Evolutionary conservation across 2,888 invertebrate species (phyloP).

Genomic region (Calameuta filiformis): DNA sequence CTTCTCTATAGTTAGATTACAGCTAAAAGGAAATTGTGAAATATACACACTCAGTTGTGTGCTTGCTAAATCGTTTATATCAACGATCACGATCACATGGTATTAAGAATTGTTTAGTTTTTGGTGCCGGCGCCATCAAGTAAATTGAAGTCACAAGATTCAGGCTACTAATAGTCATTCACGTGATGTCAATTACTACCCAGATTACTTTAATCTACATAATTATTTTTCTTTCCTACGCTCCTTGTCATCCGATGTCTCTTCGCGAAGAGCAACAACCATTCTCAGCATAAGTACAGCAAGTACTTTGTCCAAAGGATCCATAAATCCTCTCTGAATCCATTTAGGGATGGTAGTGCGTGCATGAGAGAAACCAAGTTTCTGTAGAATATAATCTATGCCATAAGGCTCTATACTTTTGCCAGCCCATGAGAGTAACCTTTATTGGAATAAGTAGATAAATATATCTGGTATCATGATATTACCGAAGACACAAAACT

Average conservation of each 20-base stretch:
- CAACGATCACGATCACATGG: not conserved
- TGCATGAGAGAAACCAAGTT: slow-evolving; percentile 97
- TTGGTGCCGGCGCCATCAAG: not conserved
- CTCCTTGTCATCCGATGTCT: slow-evolving; percentile 54
- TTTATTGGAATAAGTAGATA: slow-evolving; percentile 47
- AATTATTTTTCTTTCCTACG: slow-evolving; percentile 52
- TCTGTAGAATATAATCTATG: slow-evolving; percentile 97
- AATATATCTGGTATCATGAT: slow-evolving; percentile 10
- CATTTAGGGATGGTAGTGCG: slow-evolving; percentile 99
- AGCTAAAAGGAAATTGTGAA: not conserved
- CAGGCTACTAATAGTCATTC: not conserved
- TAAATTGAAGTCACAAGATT: not conserved
- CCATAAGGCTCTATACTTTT: slow-evolving; percentile 98
- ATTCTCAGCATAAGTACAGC: slow-evolving; percentile 82
- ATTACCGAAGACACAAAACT: not conserved
- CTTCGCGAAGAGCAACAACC: slow-evolving; percentile 68
- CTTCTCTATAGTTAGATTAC: not conserved
- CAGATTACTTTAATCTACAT: not conserved
- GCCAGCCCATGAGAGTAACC: slow-evolving; percentile 88
- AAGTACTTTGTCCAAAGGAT: slow-evolving; percentile 93
- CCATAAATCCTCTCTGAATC: slow-evolving; percentile 98
- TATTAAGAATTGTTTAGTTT: not conserved
- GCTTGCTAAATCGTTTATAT: not conserved
- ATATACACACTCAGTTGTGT: not conserved
- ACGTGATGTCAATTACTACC: not conserved